phyloP scores from a whole-genome alignment of 53 echinoderm and acorn worm species.

The Apostichopus leukothele region DNA sequence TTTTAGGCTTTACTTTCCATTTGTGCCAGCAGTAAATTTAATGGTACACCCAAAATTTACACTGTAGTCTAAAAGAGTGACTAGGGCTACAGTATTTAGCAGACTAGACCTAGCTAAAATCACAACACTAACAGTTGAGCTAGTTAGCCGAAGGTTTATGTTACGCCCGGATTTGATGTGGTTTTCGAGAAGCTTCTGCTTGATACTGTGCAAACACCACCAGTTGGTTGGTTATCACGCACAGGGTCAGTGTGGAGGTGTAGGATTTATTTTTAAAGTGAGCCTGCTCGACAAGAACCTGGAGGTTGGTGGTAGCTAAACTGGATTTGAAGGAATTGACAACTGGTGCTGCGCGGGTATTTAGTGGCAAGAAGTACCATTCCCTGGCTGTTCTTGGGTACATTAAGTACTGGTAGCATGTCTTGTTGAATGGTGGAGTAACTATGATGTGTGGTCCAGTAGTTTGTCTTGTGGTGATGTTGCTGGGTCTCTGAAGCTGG shows the following conservation, averaged over 20 bases:
- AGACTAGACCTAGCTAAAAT: too few species aligned
- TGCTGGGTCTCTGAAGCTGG: not conserved
- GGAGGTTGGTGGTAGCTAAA: not conserved
- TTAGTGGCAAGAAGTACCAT: not conserved
- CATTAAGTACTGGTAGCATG: not conserved
- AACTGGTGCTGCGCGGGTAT: not conserved
- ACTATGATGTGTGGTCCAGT: not conserved
- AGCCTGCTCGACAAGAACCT: not conserved
- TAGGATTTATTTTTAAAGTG: not conserved
- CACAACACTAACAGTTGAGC: too few species aligned
- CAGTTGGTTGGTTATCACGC: not conserved
- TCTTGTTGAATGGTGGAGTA: not conserved
- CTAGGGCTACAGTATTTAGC: too few species aligned
- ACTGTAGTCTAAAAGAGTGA: too few species aligned
- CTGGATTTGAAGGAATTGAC: not conserved
- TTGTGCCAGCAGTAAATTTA: too few species aligned
- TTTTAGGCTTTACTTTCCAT: too few species aligned
- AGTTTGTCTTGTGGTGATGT: not conserved
- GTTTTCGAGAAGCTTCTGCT: not conserved
- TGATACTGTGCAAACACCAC: slow-evolving; percentile 16
- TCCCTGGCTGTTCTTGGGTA: not conserved
- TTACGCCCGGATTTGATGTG: too few species aligned
- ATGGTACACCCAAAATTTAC: too few species aligned
- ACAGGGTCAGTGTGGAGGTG: not conserved
- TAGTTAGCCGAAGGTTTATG: too few species aligned